Conservation (phyloP, 1,140 invertebrate genomes). For the Lasioglossum albipes region DNA sequence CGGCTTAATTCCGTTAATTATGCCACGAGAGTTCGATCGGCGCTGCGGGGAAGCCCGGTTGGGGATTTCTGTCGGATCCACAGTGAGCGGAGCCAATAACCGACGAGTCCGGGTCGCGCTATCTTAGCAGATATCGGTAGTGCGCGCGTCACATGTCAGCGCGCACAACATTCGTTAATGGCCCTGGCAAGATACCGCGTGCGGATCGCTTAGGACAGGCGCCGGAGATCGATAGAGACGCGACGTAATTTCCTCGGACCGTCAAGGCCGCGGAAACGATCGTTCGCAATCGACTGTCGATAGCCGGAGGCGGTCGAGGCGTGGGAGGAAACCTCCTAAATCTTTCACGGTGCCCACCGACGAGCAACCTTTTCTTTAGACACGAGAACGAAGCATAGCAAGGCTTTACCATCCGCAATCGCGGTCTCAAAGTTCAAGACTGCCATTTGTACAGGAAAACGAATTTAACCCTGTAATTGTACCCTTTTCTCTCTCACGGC, state of each 20-base stretch:
- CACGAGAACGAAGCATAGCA: background rate
- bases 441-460: too few relatives aligned
- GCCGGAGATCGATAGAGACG: constrained; percentile 21
- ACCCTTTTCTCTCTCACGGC: too few relatives aligned
- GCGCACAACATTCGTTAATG: constrained; percentile 32
- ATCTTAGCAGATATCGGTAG: constrained; percentile 16
- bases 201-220: background rate
- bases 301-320: background rate
- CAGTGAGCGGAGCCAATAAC: background rate
- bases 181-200: constrained; percentile 39
- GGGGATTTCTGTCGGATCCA: constrained; percentile 18
- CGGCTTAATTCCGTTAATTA: background rate
- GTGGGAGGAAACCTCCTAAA: background rate
- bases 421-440: too few relatives aligned
- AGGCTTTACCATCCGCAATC: too few relatives aligned
- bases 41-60: background rate
- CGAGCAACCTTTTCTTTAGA: background rate
- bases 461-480: too few relatives aligned
- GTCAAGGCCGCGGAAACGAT: constrained; percentile 11
- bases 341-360: constrained; percentile 1
- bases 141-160: background rate
- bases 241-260: constrained; percentile 32
- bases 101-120: background rate
- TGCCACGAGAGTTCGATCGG: background rate
- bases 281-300: constrained; percentile 27